Base-by-base conservation (phyloP, 2,113 vertebrate species). In the Cheilinus undulatus region DNA sequence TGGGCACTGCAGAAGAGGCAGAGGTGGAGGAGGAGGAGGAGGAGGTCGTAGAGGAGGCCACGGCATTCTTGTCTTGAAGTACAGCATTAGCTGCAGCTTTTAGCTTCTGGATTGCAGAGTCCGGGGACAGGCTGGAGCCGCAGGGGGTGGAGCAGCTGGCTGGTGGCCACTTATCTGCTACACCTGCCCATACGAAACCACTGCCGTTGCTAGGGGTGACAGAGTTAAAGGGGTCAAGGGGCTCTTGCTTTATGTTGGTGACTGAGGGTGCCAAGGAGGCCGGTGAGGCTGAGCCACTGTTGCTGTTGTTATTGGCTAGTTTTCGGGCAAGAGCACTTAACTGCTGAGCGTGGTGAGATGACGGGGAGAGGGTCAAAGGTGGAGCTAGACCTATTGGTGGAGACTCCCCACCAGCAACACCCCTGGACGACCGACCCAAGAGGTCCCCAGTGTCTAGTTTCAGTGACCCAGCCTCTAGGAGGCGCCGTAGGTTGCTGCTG, bases 41-140 rank as follows among this genome's bases (percentile, higher is more conserved):
- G 4, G 89, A 88, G 0, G 91, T 90, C 11, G 93, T 86, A 7
- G 92, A 88, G 13, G 88, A 73, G 20, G 91, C 90, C 67, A 90
- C 90, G 20, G 95, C 92, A 59, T 95, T 95, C 88, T 99, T 97
- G 93, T 99, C 97, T 93, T 99, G 97, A 82, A 99, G 95, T 28
- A 98, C 98, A 0, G 98, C 98, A 40, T 99, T 98, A 70, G 98
- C 98, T 40, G 97, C 98, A 0, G 98, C 98, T 91, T 99, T 99
- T 83, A 99, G 91, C 89, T 99, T 99, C 86, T 98, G 95, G 89
- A 99, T 99, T 78, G 98, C 98, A 13, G 98, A 99, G 86, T 98
- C 97, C 0, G 98, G 97, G 24, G 97, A 99, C 59, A 99, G 89
- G 91, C 96, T 93, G 62, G 96, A 97, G 88, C 95, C 88, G 28